phyloP scores from a whole-genome alignment of 2,113 vertebrate species.

The Sterrhoptilus dennistouni region DNA sequence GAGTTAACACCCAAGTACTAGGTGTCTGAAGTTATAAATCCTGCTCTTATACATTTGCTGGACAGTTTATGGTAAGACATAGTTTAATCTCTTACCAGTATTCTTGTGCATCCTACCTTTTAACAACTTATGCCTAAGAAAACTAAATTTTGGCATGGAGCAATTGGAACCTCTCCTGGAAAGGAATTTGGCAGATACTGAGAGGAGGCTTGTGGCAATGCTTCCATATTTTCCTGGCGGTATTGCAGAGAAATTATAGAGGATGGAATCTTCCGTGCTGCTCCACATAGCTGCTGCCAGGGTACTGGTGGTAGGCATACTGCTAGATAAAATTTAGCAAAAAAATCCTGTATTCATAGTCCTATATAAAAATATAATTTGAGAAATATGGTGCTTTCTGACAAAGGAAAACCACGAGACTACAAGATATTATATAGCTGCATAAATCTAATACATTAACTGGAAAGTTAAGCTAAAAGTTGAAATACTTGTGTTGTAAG shows the following conservation, averaged over 20 bases:
- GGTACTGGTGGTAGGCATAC: background rate
- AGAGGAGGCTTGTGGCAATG: conserved; percentile 16
- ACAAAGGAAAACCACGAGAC: background rate
- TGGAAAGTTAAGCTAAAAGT: background rate
- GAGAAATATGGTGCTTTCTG: background rate
- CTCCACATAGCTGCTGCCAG: background rate
- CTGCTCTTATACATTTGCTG: background rate
- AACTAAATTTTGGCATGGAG: background rate
- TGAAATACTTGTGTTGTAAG: background rate
- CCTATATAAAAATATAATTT: background rate
- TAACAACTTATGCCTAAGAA: background rate
- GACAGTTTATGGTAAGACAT: background rate
- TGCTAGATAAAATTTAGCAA: background rate
- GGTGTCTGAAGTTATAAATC: background rate
- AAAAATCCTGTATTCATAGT: background rate
- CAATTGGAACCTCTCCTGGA: conserved; percentile 25
- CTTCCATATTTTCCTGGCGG: conserved; percentile 45
- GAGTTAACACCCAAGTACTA: background rate
- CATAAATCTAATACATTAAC: background rate
- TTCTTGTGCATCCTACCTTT: background rate
- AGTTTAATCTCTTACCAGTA: background rate
- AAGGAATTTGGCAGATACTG: conserved; percentile 25
- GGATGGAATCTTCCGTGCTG: conserved; percentile 41
- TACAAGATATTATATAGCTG: background rate
- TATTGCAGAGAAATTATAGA: conserved; percentile 4